Evolutionary conservation across 2,113 vertebrate genomes (phyloP), one percentile per base, ranked within the genome.

Genomic region (Xyliphius kryptos): DNA sequence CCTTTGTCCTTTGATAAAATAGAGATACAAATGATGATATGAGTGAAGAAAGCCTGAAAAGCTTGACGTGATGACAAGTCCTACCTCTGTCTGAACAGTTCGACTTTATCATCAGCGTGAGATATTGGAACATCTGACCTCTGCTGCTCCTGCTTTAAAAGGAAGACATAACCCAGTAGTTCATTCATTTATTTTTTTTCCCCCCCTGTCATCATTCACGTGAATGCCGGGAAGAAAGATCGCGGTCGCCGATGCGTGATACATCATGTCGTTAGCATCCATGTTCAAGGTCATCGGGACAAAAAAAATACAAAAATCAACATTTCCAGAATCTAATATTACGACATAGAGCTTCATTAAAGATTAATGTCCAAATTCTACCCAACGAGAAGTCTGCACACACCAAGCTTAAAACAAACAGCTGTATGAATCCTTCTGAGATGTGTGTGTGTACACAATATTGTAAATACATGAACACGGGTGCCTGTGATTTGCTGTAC

Each of bases 401-500:
- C 26, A 32, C 1, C 26, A 6, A 32, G 26, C 26, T 5, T 2
- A 6, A 6, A 32, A 32, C 26, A 32, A 6, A 6, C 26, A 32
- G 26, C 26, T 32, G 26, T 32, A 6, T 32, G 26, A n/a, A n/a
- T n/a, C n/a, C n/a, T n/a, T 10, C 5, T 38, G 10, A 38, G 10
- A 38, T 10, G 40, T 12, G 13, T 41, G 9, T 12, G 13, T 41
- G 40, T 41, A 41, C 50, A 51, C 44, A 50, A 47, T 67, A 59
- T 59, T 68, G 44, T 17, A 61, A 65, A 68, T 59, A 66, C 57
- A 55, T 64, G 61, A 59, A 55, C 63, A 55, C 19, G 55, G 48
- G 41, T 68, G 50, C 51, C 41, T 64, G 50, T 65, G 66, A 68
- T 64, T 71, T 66, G 58, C 69, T 66, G 43, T 61, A 61, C 56